Conservation (phyloP, 2,888 invertebrate genomes). For the Synanthedon myopaeformis region DNA sequence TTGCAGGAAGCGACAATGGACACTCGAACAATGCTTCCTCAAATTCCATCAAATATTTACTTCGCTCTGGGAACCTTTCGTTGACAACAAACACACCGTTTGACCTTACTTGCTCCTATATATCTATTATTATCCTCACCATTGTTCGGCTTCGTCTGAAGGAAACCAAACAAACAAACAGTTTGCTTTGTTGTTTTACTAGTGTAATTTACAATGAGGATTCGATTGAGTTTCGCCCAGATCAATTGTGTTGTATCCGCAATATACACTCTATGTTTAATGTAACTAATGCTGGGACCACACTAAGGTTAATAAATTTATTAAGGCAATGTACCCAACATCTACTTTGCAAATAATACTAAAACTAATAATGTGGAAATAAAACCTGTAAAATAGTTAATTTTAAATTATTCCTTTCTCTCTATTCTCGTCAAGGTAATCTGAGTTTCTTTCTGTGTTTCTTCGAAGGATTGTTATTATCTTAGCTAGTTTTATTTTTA, state of each 20-base stretch:
- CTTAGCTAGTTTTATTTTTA: too few species aligned
- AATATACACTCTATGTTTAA: neutral
- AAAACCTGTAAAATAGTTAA: too few species aligned
- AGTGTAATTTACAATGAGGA: neutral
- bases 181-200: neutral
- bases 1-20: neutral
- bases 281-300: too few species aligned
- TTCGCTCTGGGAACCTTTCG: conserved; percentile 1
- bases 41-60: neutral
- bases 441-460: too few species aligned
- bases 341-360: too few species aligned
- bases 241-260: too few species aligned
- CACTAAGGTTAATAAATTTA: too few species aligned
- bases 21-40: neutral
- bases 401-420: too few species aligned
- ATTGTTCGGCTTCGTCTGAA: neutral
- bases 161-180: neutral
- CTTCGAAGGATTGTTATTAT: too few species aligned
- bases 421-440: too few species aligned
- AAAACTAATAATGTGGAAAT: too few species aligned
- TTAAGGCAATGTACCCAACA: too few species aligned
- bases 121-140: neutral
- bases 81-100: conserved; percentile 3
- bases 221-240: neutral
- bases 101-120: conserved; percentile 1